These are phyloP conservation scores for Zaprionus davidi DNA, from an alignment of 1,140 invertebrate species.

Conservation along the genomic window DNA sequence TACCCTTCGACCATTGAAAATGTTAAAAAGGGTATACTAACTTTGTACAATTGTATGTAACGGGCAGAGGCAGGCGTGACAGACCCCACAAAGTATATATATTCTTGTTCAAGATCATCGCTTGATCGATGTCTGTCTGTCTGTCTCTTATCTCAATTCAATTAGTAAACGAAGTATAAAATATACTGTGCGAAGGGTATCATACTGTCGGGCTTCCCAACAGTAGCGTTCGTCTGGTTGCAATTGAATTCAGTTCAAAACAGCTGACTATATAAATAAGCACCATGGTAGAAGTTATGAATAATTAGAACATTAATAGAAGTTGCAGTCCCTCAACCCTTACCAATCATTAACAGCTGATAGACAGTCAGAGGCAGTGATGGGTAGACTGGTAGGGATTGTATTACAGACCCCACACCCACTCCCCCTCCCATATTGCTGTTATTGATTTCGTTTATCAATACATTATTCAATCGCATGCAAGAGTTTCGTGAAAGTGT, in stretches of 20 bases:
- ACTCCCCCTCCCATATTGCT: neutral
- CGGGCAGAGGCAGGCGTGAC: too few species aligned
- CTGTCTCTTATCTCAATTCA: too few species aligned
- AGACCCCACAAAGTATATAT: too few species aligned
- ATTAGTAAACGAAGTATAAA: too few species aligned
- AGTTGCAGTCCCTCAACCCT: neutral
- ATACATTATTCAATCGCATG: neutral
- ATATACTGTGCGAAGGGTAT: too few species aligned
- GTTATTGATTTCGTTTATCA: conserved; percentile 2
- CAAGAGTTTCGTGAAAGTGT: neutral
- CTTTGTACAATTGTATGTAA: too few species aligned
- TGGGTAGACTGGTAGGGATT: neutral
- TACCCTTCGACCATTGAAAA: too few species aligned
- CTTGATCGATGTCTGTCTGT: too few species aligned
- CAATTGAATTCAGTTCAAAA: conserved; percentile 5
- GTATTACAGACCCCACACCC: too few species aligned
- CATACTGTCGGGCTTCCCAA: too few species aligned
- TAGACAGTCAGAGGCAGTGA: neutral
- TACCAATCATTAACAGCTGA: conserved; percentile 4
- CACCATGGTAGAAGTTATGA: neutral
- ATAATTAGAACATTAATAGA: neutral
- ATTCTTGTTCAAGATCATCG: too few species aligned
- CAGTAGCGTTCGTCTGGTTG: neutral
- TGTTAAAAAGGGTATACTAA: too few species aligned
- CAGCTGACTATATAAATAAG: conserved; percentile 3